Percentiles rank a stretch among this genome's conserved stretches.
Conservation (phyloP, 2,797 vertebrate species). For the Ara ararauna region DNA sequence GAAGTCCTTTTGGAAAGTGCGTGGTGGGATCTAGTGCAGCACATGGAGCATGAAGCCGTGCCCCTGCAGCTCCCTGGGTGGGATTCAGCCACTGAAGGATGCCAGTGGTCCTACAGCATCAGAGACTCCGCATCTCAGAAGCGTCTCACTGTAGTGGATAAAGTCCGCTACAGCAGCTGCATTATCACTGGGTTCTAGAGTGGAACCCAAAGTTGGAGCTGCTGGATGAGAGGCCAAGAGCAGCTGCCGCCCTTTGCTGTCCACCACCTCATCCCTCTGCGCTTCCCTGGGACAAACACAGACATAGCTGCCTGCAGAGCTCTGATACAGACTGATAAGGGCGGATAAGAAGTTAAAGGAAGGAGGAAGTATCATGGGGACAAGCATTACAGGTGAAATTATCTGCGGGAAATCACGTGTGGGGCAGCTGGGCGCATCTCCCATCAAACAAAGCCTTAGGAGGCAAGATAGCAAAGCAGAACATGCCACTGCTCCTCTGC, state of each 20-base stretch:
- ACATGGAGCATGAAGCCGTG: not conserved
- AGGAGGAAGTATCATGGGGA: not conserved
- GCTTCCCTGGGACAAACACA: not conserved
- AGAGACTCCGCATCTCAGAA: not conserved
- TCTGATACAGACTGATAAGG: not conserved
- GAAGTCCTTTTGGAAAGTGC: not conserved
- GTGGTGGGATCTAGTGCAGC: not conserved
- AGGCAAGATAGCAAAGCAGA: not conserved
- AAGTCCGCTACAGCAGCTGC: not conserved
- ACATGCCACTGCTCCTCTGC: not conserved
- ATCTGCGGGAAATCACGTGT: rapidly evolving
- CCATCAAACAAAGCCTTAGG: not conserved
- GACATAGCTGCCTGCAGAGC: not conserved
- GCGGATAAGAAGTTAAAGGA: not conserved
- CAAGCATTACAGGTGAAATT: not conserved
- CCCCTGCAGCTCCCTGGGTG: not conserved
- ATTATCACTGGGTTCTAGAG: not conserved
- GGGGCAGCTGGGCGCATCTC: not conserved
- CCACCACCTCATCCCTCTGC: not conserved
- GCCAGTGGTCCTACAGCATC: not conserved
- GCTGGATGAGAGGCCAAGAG: not conserved
- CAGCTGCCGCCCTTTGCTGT: not conserved
- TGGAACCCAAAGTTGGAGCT: not conserved
- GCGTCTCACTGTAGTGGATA: not conserved
- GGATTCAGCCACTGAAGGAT: not conserved